Evolutionary conservation across 2,888 invertebrate species (phyloP).

Genomic region (Phortica okadai): DNA sequence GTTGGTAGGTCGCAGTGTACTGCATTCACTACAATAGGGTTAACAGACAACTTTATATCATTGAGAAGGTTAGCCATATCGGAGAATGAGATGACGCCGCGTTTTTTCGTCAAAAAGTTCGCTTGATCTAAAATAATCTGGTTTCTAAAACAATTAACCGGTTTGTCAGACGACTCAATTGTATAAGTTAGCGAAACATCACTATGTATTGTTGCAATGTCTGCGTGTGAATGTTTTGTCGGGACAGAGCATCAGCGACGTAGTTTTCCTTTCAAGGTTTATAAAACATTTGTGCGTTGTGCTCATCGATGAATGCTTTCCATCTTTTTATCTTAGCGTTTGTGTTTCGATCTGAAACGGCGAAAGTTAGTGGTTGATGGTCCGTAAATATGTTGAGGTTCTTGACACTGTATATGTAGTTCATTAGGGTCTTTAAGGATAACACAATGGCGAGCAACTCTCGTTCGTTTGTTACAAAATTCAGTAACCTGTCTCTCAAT

Average conservation of each 20-base stretch:
- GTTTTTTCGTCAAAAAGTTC: no score
- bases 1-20: no score
- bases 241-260: slow-evolving; percentile 36
- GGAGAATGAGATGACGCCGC: no score
- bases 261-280: slow-evolving; percentile 36
- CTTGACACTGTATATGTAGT: slow-evolving; percentile 22
- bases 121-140: no score
- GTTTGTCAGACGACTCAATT: no score
- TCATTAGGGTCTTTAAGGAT: slow-evolving; percentile 2
- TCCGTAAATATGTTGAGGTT: slow-evolving; percentile 29
- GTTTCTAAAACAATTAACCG: no score
- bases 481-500: background rate
- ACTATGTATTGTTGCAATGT: background rate
- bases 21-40: no score
- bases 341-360: background rate
- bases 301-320: slow-evolving; percentile 12
- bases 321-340: slow-evolving; percentile 1
- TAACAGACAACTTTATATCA: no score
- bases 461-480: slow-evolving; percentile 15
- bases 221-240: slow-evolving; percentile 33
- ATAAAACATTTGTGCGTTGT: background rate
- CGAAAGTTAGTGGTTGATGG: slow-evolving; percentile 11
- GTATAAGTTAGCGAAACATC: no score
- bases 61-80: no score
- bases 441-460: slow-evolving; percentile 21